Evolutionary conservation across 2,797 vertebrate species (phyloP).

Genomic region (Darevskia mixta): DNA sequence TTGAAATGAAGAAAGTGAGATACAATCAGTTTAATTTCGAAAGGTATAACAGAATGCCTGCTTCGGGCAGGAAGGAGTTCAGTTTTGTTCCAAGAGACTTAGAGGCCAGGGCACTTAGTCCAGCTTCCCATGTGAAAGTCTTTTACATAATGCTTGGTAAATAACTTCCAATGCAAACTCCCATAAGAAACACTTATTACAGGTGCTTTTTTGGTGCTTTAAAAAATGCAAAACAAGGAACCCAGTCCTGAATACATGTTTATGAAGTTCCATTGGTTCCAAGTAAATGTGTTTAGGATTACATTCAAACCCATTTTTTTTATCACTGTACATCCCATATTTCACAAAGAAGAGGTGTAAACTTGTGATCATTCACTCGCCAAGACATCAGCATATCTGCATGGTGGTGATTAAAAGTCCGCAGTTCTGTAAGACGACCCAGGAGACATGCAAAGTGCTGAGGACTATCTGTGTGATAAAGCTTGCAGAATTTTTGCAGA

Average conservation of each 20-base stretch:
- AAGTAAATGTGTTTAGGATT: not conserved
- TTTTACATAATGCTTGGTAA: slow-evolving; percentile 51
- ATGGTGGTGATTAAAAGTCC: slow-evolving; percentile 96
- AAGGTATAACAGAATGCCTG: slow-evolving; percentile 28
- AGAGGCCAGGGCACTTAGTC: slow-evolving; percentile 44
- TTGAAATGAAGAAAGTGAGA: slow-evolving; percentile 43
- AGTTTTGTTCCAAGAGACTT: slow-evolving; percentile 56
- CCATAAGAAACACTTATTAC: slow-evolving; percentile 50
- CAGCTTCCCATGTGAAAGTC: slow-evolving; percentile 43
- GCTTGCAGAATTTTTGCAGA: slow-evolving; percentile 90
- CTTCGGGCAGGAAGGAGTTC: slow-evolving; percentile 24
- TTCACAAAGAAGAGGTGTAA: slow-evolving; percentile 97
- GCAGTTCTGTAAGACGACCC: slow-evolving; percentile 93
- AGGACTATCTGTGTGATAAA: slow-evolving; percentile 89
- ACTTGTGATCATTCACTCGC: slow-evolving; percentile 94
- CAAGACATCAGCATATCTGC: slow-evolving; percentile 96
- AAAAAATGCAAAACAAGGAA: slow-evolving; percentile 20
- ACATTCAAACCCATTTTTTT: not conserved
- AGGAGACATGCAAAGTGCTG: slow-evolving; percentile 97
- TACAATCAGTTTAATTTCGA: slow-evolving; percentile 41
- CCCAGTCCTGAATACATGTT: slow-evolving; percentile 3
- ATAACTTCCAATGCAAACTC: slow-evolving; percentile 64
- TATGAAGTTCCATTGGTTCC: slow-evolving; percentile 35
- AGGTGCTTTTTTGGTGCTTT: slow-evolving; percentile 1
- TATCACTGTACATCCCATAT: slow-evolving; percentile 98